Evolutionary conservation across 2,797 vertebrate genomes (phyloP).

Genomic region (Acanthurus leucopareius): DNA sequence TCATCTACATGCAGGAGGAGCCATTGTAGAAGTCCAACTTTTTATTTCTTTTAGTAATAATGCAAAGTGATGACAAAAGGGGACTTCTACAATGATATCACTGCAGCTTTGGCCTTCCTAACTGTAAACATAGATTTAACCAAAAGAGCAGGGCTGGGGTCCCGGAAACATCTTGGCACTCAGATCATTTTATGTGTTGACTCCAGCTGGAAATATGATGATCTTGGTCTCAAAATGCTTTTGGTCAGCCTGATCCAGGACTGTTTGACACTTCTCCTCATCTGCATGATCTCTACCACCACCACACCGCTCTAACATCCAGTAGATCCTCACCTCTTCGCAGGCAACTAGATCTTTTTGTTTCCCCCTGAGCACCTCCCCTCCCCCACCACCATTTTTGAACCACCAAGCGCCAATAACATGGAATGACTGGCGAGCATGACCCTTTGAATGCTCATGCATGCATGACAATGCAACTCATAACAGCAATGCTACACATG

Average conservation of each 20-base stretch:
- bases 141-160: conserved; percentile 72
- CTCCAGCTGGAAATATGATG: conserved; percentile 22
- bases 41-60: background rate
- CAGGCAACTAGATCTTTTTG: conserved; percentile 60
- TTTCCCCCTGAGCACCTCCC: conserved; percentile 43
- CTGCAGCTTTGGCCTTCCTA: conserved; percentile 26
- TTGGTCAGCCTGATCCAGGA: conserved; percentile 72
- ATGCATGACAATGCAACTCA: conserved; percentile 79
- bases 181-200: conserved; percentile 53
- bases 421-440: conserved; percentile 85
- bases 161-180: conserved; percentile 70
- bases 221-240: conserved; percentile 72
- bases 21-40: conserved; percentile 45
- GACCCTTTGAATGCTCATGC: conserved; percentile 86
- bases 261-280: conserved; percentile 83
- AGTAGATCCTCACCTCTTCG: conserved; percentile 69
- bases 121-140: conserved; percentile 20
- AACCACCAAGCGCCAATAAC: conserved; percentile 67
- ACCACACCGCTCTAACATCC: conserved; percentile 70
- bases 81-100: conserved; percentile 42
- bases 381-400: conserved; percentile 45
- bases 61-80: background rate
- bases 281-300: conserved; percentile 80
- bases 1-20: conserved; percentile 45
- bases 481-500: conserved; percentile 63